Conservation (phyloP, 2,113 vertebrate species). For the Coreoperca whiteheadi region DNA sequence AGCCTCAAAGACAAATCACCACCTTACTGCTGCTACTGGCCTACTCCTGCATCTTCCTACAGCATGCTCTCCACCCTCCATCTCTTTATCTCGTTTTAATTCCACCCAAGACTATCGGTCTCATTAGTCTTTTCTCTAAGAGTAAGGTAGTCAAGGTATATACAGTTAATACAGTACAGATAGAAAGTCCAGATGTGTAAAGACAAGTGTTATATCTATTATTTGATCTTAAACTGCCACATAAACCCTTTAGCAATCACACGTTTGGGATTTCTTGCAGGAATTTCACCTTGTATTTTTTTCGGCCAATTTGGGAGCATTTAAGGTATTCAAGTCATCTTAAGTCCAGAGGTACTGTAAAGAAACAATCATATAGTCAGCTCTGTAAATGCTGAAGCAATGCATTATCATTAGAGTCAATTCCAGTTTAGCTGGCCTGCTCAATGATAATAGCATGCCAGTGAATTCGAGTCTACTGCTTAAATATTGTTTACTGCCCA, state of each 20-base stretch:
- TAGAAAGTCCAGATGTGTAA: slow-evolving; percentile 11
- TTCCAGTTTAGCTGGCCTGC: not conserved
- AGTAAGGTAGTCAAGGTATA: slow-evolving; percentile 36
- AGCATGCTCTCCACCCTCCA: slow-evolving; percentile 42
- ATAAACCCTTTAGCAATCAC: not conserved
- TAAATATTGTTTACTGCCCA: slow-evolving; percentile 6
- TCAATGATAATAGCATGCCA: not conserved
- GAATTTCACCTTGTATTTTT: not conserved
- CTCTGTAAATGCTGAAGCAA: not conserved
- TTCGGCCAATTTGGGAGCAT: not conserved
- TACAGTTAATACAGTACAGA: slow-evolving; percentile 10
- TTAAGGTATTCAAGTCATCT: not conserved
- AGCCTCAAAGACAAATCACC: slow-evolving; percentile 82
- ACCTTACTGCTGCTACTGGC: slow-evolving; percentile 48
- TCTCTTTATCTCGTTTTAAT: slow-evolving; percentile 65
- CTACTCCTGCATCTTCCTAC: slow-evolving; percentile 63
- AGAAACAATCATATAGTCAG: slow-evolving; percentile 3
- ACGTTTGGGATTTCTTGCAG: not conserved
- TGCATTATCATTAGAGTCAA: not conserved
- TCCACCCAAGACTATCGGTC: slow-evolving; percentile 33
- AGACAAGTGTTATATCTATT: slow-evolving; percentile 4
- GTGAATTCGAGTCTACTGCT: not conserved
- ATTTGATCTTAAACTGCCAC: slow-evolving; percentile 10
- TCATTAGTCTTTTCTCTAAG: slow-evolving; percentile 52
- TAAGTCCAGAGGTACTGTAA: not conserved